Evolutionary conservation across 2,113 vertebrate genomes (phyloP), one percentile per base, ranked within the genome.

Genomic region (Lasiurus cinereus): DNA sequence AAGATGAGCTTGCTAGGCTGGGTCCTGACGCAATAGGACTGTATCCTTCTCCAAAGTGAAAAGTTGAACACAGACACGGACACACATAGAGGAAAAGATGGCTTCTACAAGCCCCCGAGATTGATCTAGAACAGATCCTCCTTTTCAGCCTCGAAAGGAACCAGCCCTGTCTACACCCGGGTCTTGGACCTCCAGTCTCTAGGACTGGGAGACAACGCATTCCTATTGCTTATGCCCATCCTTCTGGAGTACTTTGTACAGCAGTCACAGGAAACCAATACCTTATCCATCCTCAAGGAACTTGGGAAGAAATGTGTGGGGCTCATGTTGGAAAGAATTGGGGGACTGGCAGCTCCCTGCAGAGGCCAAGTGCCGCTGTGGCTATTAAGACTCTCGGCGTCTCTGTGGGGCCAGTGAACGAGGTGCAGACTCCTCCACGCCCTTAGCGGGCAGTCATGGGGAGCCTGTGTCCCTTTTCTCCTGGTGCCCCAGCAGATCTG

Each of bases 181-280:
- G 14, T 14, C 59, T 46, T 4, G 0, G 66, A 31, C 50, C 7
- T 22, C 33, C 39, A 0, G 1, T 4, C 33, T 39, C 27, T 56
- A 27, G 50, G 69, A 18, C 22, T 3, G 31, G 1, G 19, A 0
- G 8, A 4, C 5, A 5, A 18, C 2, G 18, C 0, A 3, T 14
- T 15, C 22, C 84, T 33, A 29, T 0, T 5, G 3, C 3, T 1
- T 18, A 8, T 14, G 18, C 16, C 0, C 0, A 0, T 43, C 27
- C 4, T 22, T 16, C 18, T 3, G 16, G 0, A 14, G 36, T 1
- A 3, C 31, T 0, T 2, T 5, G 39, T 31, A 14, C 0, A 6
- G 73, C 22, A 33, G 29, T 85, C 66, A 18, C 24, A 16, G 59
- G 21, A 52, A 5, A 16, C 7, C 2, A 11, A 8, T 0, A 4